Evolutionary conservation across 2,113 vertebrate species (phyloP).

Genomic region (Chlorodrepanis virens): DNA sequence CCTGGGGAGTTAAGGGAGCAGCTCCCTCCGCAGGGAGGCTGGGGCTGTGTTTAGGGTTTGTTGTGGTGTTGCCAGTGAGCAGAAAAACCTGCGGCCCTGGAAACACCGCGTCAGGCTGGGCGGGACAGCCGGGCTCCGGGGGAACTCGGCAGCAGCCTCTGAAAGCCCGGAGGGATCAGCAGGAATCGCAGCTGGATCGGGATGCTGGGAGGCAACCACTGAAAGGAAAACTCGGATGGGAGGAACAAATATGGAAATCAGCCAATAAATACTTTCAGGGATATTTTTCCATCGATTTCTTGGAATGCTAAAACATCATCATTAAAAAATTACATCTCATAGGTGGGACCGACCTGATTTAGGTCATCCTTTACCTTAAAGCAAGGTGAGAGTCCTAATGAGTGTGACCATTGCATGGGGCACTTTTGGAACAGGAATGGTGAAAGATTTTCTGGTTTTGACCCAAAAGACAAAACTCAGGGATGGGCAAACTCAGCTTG

Average conservation of each 20-base stretch:
- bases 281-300: rapidly evolving
- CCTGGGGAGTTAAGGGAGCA: rapidly evolving
- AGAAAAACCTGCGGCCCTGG: background rate
- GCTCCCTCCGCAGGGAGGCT: background rate
- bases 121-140: rapidly evolving
- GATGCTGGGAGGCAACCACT: rapidly evolving
- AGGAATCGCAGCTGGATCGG: rapidly evolving
- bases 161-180: rapidly evolving
- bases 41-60: background rate
- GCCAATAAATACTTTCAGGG: rapidly evolving
- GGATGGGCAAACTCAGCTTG: background rate
- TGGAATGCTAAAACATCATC: background rate
- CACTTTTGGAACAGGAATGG: rapidly evolving
- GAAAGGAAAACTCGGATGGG: background rate
- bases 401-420: rapidly evolving
- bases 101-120: background rate
- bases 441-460: background rate
- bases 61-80: background rate
- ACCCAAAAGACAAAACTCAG: background rate
- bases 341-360: background rate
- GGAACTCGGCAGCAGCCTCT: background rate
- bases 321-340: rapidly evolving
- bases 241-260: background rate
- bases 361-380: background rate
- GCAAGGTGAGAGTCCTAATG: background rate